phyloP scores from a whole-genome alignment of 2,888 invertebrate genomes.

The Notodonta ziczac region DNA sequence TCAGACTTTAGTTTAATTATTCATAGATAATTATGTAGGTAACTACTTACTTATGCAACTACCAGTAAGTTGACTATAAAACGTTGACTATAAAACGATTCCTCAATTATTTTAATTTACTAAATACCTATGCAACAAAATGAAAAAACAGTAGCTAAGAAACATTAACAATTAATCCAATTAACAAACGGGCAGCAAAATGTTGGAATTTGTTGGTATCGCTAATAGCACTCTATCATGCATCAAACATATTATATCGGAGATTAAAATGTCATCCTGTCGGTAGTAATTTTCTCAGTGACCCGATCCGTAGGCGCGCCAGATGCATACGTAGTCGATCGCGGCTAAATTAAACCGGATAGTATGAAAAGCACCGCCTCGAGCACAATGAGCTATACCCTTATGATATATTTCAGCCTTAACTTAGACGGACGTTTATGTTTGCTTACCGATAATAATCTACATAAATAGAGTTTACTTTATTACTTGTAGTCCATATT shows the following conservation, averaged over 20 bases:
- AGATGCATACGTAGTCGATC: too few species aligned
- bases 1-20: too few species aligned
- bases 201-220: background rate
- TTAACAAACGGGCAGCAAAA: background rate
- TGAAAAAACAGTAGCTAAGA: background rate
- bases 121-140: too few species aligned
- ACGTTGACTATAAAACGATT: too few species aligned
- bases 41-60: too few species aligned
- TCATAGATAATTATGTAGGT: too few species aligned
- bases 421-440: constrained; percentile 21
- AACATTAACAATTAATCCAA: background rate
- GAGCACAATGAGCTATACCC: constrained; percentile 30
- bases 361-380: constrained; percentile 23
- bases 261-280: constrained; percentile 22
- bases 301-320: constrained; percentile 11
- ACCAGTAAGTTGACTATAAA: too few species aligned
- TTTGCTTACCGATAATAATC: constrained; percentile 5
- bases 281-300: constrained; percentile 30
- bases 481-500: too few species aligned
- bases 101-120: too few species aligned
- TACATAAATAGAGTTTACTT: too few species aligned
- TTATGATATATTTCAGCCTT: constrained; percentile 56
- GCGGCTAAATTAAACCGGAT: too few species aligned
- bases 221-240: background rate
- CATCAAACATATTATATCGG: constrained; percentile 2